Percentiles rank a stretch among this genome's conserved stretches.
Evolutionary conservation across 2,888 invertebrate genomes (phyloP).

Genomic region (Lordiphosa fenestrarum): DNA sequence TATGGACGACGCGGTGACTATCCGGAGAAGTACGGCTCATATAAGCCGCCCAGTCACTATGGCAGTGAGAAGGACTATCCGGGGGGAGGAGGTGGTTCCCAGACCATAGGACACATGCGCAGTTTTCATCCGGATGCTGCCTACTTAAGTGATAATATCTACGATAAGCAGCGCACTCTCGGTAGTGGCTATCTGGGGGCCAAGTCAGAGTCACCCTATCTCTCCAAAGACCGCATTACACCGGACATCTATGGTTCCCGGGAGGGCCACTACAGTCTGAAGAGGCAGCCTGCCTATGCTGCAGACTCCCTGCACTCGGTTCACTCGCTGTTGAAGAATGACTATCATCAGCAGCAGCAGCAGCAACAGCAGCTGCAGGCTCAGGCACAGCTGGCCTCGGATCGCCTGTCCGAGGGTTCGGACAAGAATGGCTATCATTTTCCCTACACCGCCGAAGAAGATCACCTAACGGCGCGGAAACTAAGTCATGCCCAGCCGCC

Average conservation of each 20-base stretch:
- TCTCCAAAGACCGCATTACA: conserved; percentile 79
- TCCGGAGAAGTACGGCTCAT: conserved; percentile 78
- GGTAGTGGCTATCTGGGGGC: conserved; percentile 75
- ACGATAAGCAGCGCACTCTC: conserved; percentile 78
- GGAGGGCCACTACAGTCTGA: conserved; percentile 78
- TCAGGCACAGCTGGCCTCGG: conserved; percentile 81
- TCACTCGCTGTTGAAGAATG: conserved; percentile 79
- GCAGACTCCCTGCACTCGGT: conserved; percentile 79
- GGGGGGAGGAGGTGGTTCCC: conserved; percentile 69
- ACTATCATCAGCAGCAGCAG: conserved; percentile 80
- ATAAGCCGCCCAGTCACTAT: conserved; percentile 78
- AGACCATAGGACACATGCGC: conserved; percentile 79
- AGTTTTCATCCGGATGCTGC: conserved; percentile 78
- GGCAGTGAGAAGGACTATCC: conserved; percentile 79
- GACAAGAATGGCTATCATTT: conserved; percentile 91
- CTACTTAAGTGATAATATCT: conserved; percentile 78
- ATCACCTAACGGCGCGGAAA: conserved; percentile 82
- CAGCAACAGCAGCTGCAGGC: conserved; percentile 75
- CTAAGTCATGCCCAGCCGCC: conserved; percentile 64
- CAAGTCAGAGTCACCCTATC: conserved; percentile 79
- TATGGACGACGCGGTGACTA: conserved; percentile 78
- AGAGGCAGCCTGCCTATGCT: conserved; percentile 74
- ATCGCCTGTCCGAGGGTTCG: conserved; percentile 86
- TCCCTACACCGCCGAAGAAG: conserved; percentile 91
- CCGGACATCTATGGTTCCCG: conserved; percentile 79